A percentile compares a stretch with the other conserved stretches of the same genome.
phyloP scores from a whole-genome alignment of 2,888 invertebrate genomes.

The Tromatobia lineatoria region DNA sequence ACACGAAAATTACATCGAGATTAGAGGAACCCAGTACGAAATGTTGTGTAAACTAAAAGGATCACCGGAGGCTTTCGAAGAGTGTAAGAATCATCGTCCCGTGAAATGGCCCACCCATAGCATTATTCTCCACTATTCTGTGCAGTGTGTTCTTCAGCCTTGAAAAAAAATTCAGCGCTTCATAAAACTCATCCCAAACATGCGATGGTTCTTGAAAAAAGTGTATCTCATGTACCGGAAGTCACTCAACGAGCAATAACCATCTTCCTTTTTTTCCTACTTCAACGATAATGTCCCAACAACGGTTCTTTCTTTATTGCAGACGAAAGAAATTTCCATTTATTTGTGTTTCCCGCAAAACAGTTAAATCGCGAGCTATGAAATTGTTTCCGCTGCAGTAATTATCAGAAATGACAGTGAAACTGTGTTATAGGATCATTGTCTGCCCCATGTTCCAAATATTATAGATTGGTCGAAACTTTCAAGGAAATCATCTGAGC shows the following conservation, averaged over 20 bases:
- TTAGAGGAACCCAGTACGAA: constrained; percentile 61
- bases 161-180: constrained; percentile 53
- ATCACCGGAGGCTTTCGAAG: constrained; percentile 35
- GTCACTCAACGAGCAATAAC: constrained; percentile 39
- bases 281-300: constrained; percentile 21
- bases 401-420: constrained; percentile 21
- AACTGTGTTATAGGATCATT: constrained; percentile 15
- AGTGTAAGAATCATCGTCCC: constrained; percentile 70
- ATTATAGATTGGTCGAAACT: no score
- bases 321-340: constrained; percentile 12
- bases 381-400: constrained; percentile 31
- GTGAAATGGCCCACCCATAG: constrained; percentile 74
- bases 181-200: constrained; percentile 62
- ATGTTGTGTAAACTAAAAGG: constrained; percentile 69
- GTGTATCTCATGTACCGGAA: constrained; percentile 46
- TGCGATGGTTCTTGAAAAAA: constrained; percentile 43
- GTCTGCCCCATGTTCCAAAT: background rate
- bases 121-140: constrained; percentile 29
- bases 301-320: constrained; percentile 20
- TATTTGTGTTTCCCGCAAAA: constrained; percentile 18
- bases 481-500: no score
- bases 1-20: constrained; percentile 67
- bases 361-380: constrained; percentile 2
- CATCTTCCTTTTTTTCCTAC: constrained; percentile 20
- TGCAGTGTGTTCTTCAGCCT: constrained; percentile 37